Base-by-base conservation (phyloP, 2,797 vertebrate genomes). In the Neolamprologus multifasciatus region DNA sequence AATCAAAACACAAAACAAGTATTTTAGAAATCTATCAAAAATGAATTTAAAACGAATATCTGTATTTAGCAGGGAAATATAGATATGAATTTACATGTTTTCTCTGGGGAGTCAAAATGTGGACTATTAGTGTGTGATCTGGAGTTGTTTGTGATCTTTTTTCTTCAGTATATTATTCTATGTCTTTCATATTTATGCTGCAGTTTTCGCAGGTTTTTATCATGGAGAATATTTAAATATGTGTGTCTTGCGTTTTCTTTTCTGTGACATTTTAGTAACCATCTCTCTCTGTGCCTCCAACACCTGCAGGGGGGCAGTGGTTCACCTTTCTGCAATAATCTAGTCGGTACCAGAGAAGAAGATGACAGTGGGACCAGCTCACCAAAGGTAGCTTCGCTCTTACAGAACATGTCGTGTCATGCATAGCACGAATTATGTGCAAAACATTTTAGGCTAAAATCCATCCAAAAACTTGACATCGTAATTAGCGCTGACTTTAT, bases 241-340 rank as follows among this genome's bases (percentile, higher is more conserved):
- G 1, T 64, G 36, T 43, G 13, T 23, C 3, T 7, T 78, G 17
- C 0, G 3, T 74, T 59, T 78, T 51, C 7, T 82, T 48, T 62
- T 78, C 40, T 71, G 21, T 71, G 67, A 17, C 9, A 11, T 74
- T 48, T 19, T 45, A 29, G 9, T 74, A 29, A 74, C 12, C 6
- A 4, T 64, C 57, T 85, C 21, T 59, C 3, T 79, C 57, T 79
- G 50, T 64, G 19, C 17, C 31, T 36, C 10, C 59, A 64, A 36
- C 16, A 84, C 7, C 8, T 43, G 19, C 86, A 96, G 95, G 89
- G 89, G 13, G 89, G 80, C 79, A 93, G 80, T 6, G 86, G 89
- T 36, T 92, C 92, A 3, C 91, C 94, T 36, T 95, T 96, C 86
- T 93, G 93, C 84, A 94, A 94, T 77, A 95, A 95, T 55, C 82